Evolutionary conservation across 2,113 vertebrate species (phyloP), one percentile per base, ranked within the genome.

Genomic region (Oriolus oriolus): DNA sequence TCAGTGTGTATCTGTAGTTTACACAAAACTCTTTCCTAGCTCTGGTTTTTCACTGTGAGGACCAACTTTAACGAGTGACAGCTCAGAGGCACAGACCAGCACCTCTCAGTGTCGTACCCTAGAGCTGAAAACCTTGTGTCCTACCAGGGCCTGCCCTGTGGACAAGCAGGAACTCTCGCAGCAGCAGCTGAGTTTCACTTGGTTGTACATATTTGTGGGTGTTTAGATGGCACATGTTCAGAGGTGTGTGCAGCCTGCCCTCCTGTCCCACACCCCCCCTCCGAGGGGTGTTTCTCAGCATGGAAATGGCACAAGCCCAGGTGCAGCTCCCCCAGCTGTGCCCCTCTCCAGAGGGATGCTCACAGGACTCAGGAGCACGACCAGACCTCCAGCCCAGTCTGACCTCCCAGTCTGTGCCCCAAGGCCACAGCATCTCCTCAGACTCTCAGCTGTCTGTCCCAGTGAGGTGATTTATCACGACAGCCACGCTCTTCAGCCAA

Each of bases 361-460:
- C 30, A 3, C 17, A 65, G 0, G 4, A 10, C 13, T 6, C 47
- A 44, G 11, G 14, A 24, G 5, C 57, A 24, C 1, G 17, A 37
- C 78, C 45, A 37, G 24, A 56, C 22, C 47, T 71, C 31, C 60
- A 79, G 64, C 74, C 75, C 86, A 4, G 37, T 14, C 17, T 59
- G 71, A 77, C n/a, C 18, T 37, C 35, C 7, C 44, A 21, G 10
- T 13, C 26, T 31, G 60, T 63, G 47, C 30, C 69, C 56, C 63
- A 71, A 50, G 63, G 27, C 52, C n/a, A 54, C 68, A 42, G 17
- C 60, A 30, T 28, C 44, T 56, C 47, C 77, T 68, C 42, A 59
- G 42, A 52, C 22, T 33, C 33, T 26, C 54, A 60, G 42, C 22
- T 78, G 16, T 13, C 45, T 65, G 66, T 80, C n/a, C 27, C 57